Evolutionary conservation across 37 sponge, comb jelly and placozoan species (phyloP).

Genomic region (Oopsacas minuta): DNA sequence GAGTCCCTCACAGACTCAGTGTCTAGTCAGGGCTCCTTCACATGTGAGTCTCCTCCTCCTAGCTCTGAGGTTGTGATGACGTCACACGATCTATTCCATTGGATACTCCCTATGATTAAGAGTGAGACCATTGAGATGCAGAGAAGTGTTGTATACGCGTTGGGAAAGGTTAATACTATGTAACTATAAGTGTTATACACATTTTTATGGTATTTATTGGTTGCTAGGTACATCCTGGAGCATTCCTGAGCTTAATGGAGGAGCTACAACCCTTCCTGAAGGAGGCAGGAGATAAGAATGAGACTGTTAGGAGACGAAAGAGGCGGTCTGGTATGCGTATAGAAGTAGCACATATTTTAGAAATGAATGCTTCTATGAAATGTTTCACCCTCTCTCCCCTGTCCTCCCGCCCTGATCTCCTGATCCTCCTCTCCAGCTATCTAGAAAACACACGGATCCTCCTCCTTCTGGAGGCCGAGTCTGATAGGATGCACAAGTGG

Average conservation of each 20-base stretch:
- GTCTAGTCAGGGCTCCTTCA: neutral
- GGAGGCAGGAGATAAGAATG: slow-evolving; percentile 50
- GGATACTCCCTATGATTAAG: slow-evolving; percentile 22
- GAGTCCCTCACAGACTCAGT: neutral
- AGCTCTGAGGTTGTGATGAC: slow-evolving; percentile 12
- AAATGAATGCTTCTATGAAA: slow-evolving; percentile 58
- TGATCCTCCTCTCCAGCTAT: neutral
- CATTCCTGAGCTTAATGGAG: slow-evolving; percentile 25
- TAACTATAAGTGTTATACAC: too few relatives aligned
- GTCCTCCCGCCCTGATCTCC: neutral
- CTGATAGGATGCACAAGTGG: neutral
- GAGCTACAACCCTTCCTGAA: slow-evolving; percentile 49
- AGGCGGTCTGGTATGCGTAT: slow-evolving; percentile 45
- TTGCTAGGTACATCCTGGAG: neutral
- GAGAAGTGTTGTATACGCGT: slow-evolving; percentile 20
- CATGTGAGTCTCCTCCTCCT: neutral
- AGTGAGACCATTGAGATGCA: slow-evolving; percentile 22
- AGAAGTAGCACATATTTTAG: slow-evolving; percentile 55
- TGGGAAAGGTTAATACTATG: slow-evolving; percentile 16
- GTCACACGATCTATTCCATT: slow-evolving; percentile 26
- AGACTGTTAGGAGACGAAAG: slow-evolving; percentile 24
- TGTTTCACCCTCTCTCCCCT: slow-evolving; percentile 36
- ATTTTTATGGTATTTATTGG: too few relatives aligned
- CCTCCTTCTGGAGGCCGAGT: neutral
- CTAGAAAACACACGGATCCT: slow-evolving; percentile 9